A percentile compares a stretch with the other conserved stretches of the same genome.
Evolutionary conservation across 2,797 vertebrate species (phyloP).

Genomic region (Melanogrammus aeglefinus): DNA sequence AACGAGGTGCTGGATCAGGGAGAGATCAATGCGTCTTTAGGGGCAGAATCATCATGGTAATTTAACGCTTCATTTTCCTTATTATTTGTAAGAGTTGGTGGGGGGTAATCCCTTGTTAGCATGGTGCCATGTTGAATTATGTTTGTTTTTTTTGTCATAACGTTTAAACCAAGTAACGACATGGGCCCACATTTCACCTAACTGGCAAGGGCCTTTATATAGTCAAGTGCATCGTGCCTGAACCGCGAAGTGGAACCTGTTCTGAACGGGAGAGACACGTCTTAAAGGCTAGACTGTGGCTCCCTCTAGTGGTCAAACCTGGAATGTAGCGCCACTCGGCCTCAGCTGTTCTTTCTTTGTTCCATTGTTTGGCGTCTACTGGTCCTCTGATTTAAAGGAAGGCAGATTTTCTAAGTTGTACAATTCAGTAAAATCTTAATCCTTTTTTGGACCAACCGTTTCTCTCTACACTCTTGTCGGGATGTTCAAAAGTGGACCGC

Average conservation of each 20-base stretch:
- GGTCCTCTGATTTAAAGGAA: slow-evolving; percentile 22
- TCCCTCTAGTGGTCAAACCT: slow-evolving; percentile 69
- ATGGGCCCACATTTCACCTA: neutral
- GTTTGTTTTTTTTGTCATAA: slow-evolving; percentile 16
- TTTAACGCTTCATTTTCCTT: slow-evolving; percentile 5
- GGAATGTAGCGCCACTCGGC: slow-evolving; percentile 11
- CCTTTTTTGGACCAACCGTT: slow-evolving; percentile 12
- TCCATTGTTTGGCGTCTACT: slow-evolving; percentile 47
- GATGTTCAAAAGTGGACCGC: neutral
- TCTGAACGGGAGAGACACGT: neutral
- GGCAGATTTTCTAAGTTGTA: slow-evolving; percentile 32
- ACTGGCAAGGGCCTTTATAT: slow-evolving; percentile 2
- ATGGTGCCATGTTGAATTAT: slow-evolving; percentile 35
- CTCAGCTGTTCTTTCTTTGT: slow-evolving; percentile 48
- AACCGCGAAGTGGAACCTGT: slow-evolving; percentile 19
- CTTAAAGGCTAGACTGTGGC: slow-evolving; percentile 59
- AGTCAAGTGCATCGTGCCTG: slow-evolving; percentile 20
- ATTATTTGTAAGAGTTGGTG: slow-evolving; percentile 3
- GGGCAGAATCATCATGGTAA: neutral
- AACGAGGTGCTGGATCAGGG: neutral
- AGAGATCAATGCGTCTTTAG: neutral
- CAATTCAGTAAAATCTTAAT: slow-evolving; percentile 22
- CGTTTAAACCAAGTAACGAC: slow-evolving; percentile 3
- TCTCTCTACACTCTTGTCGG: neutral
- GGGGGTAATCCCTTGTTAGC: slow-evolving; percentile 20